Base-by-base conservation (phyloP, 2,797 vertebrate genomes). In the Dermochelys coriacea region DNA sequence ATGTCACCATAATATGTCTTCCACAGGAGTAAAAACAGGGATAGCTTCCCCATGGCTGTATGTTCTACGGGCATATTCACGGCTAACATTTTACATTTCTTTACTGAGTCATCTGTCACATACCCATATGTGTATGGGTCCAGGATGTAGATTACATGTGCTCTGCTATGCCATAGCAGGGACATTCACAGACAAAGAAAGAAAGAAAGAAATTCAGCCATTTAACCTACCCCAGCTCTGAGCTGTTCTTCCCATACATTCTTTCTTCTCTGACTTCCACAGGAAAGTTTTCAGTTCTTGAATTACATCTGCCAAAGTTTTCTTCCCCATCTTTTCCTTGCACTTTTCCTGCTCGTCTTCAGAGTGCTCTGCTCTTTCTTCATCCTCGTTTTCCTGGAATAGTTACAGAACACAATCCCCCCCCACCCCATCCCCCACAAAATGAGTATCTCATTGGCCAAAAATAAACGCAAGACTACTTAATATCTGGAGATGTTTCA, bases 211-310 rank as follows among this genome's bases (percentile, higher is more conserved):
- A 87, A 83, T 91, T 93, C 54, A 84, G 91, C 89, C 61, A 85
- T 97, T 82, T 88, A 97, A 99, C 99, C 99, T 99, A 99, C 99
- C 98, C 99, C 99, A 99, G 98, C 99, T 99, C 98, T 99, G 99
- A 95, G 98, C 99, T 34, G 99, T 98, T 98, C 99, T 99, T 93
- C 99, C 99, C 99, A 99, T 98, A 98, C 99, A 99, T 93, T 99
- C 99, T 91, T 98, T 99, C 97, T 99, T 99, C 97, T 99, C 99
- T 0, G 99, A 99, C 96, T 99, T 99, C 99, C 99, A 99, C 92
- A 99, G 96, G 98, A 99, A 99, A 61, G 95, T 98, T 97, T 99
- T 99, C 90, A 99, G 34, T 94, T 98, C 98, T 29, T 97, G 98
- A 93, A 99, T 98, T 96, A 98, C 98, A 97, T 99, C 98, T 97